phyloP scores from a whole-genome alignment of 1,140 invertebrate species.

The Megalonaias nervosa region DNA sequence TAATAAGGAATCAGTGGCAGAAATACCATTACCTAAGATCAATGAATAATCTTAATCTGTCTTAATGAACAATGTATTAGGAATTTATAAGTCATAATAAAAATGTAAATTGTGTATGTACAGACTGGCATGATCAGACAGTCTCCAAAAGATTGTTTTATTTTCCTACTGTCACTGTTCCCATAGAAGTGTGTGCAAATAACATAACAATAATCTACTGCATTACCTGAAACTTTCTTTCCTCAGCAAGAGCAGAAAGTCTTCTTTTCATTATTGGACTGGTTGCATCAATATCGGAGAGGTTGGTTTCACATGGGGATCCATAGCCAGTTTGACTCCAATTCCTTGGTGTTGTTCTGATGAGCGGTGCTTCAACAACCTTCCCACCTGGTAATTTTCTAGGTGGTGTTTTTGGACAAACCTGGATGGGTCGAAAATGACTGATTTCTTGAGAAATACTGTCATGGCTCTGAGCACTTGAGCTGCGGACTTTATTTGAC shows the following conservation, averaged over 20 bases:
- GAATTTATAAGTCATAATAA: too few species aligned
- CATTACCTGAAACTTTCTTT: slow-evolving; percentile 39
- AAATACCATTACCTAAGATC: too few species aligned
- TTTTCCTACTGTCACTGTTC: too few species aligned
- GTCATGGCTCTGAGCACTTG: slow-evolving; percentile 50
- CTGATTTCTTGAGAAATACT: slow-evolving; percentile 57
- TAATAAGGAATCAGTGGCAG: too few species aligned
- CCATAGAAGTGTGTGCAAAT: too few species aligned
- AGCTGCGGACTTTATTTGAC: slow-evolving; percentile 22
- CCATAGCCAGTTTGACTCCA: slow-evolving; percentile 27
- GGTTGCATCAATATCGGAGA: slow-evolving; percentile 44
- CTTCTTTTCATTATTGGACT: slow-evolving; percentile 53
- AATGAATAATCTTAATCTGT: too few species aligned
- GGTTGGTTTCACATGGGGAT: slow-evolving; percentile 24
- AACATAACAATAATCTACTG: neutral
- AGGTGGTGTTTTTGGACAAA: slow-evolving; percentile 60
- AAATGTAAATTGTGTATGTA: too few species aligned
- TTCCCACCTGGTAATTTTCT: slow-evolving; percentile 46
- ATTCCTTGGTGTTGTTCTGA: slow-evolving; percentile 54
- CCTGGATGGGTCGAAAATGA: slow-evolving; percentile 63
- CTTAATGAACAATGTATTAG: too few species aligned
- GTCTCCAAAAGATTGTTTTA: too few species aligned
- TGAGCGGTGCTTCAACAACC: slow-evolving; percentile 48
- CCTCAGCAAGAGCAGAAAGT: slow-evolving; percentile 45
- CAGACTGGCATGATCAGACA: too few species aligned